These are phyloP conservation scores for Aphaenogaster ashmeadi DNA, from an alignment of 1,140 invertebrate genomes.

Conservation along the genomic window DNA sequence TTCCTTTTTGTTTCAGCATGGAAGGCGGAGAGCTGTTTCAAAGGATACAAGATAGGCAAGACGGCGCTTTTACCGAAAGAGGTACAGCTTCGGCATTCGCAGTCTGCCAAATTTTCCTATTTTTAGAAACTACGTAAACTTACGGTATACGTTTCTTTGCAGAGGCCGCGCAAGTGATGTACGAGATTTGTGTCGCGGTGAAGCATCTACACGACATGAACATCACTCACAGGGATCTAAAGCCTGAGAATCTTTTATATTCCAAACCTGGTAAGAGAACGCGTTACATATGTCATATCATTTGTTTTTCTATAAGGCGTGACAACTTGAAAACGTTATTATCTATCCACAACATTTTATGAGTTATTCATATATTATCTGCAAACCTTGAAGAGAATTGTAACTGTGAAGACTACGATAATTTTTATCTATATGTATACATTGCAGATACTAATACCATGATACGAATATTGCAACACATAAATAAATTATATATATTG, in stretches of 20 bases:
- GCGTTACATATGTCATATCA: neutral
- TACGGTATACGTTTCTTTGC: slow-evolving; percentile 75
- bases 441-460: slow-evolving; percentile 1
- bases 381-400: slow-evolving; percentile 14
- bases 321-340: slow-evolving; percentile 19
- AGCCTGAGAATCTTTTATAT: slow-evolving; percentile 97
- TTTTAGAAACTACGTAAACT: neutral
- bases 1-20: slow-evolving; percentile 90
- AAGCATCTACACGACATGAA: slow-evolving; percentile 97
- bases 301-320: neutral
- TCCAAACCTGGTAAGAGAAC: slow-evolving; percentile 88
- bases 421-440: slow-evolving; percentile 36
- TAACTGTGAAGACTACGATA: slow-evolving; percentile 12
- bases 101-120: neutral
- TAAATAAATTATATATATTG: slow-evolving; percentile 24
- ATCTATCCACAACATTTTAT: slow-evolving; percentile 5
- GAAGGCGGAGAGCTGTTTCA: slow-evolving; percentile 99
- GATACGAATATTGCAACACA: neutral
- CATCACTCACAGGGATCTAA: slow-evolving; percentile 99
- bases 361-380: slow-evolving; percentile 4
- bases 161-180: slow-evolving; percentile 97
- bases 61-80: slow-evolving; percentile 98
- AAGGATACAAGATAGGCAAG: slow-evolving; percentile 97
- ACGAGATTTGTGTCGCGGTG: slow-evolving; percentile 98
- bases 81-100: slow-evolving; percentile 86